phyloP scores from a whole-genome alignment of 2,888 invertebrate genomes.

The Myathropa florea region DNA sequence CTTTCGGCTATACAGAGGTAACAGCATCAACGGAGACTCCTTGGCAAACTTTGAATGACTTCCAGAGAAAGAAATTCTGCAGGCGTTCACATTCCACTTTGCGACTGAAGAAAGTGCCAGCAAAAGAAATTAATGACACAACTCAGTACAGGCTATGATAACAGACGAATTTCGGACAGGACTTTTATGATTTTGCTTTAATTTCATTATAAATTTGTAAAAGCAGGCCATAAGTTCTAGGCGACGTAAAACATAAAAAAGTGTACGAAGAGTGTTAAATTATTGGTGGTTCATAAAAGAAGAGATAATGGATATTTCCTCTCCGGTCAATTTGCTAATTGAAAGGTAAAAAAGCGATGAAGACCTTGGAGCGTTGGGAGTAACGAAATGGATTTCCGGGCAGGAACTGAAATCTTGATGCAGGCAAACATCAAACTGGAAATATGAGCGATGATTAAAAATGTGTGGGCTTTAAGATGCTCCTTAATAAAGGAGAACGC shows the following conservation, averaged over 20 bases:
- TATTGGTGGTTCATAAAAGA: conserved; percentile 35
- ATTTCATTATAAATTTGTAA: conserved; percentile 48
- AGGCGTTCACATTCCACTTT: background rate
- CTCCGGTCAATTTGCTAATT: conserved; percentile 50
- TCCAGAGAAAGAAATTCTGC: background rate
- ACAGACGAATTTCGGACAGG: background rate
- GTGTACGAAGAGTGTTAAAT: conserved; percentile 24
- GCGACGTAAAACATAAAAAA: conserved; percentile 24
- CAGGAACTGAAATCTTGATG: background rate
- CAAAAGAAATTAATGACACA: conserved; percentile 14
- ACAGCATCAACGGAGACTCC: background rate
- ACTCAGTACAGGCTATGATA: background rate
- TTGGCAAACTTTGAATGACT: background rate
- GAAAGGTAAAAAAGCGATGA: conserved; percentile 15
- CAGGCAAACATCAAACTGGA: background rate
- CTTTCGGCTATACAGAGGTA: conserved; percentile 23
- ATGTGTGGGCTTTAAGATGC: background rate
- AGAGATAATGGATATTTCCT: conserved; percentile 28
- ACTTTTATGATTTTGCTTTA: background rate
- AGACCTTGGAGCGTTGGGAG: background rate
- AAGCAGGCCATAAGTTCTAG: conserved; percentile 37
- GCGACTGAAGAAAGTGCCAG: background rate
- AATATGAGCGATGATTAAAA: background rate
- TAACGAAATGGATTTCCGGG: background rate
- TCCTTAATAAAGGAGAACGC: background rate